Base-by-base conservation (phyloP, 1,140 invertebrate species). In the Drosophila kurseongensis region DNA sequence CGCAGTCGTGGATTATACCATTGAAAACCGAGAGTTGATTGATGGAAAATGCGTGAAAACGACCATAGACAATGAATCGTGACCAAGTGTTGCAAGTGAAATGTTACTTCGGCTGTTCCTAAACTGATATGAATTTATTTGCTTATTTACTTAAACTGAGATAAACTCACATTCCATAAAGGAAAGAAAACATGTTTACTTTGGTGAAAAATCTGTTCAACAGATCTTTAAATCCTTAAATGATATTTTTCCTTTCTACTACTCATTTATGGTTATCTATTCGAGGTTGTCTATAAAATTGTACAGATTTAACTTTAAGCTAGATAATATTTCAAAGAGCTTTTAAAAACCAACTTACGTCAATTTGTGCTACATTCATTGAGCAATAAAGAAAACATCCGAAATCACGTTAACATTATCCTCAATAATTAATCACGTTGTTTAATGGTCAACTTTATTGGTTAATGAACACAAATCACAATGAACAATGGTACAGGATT, bases 21-120 rank as follows among this genome's bases (percentile, higher is more conserved):
- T 71, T 71, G 67, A 71, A 71, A 72, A 72, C 16, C 66, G 52
- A 48, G 42, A 50, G 68, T 72, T 72, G 68, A 72, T 71, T 42
- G 68, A 71, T 72, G 68, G 66, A 71, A 71, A 71, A 71, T 71
- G 68, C 44, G 68, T 48, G 38, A 42, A 71, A 71, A 47, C 16
- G 16, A 10, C 7, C 23, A 59, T 13, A 18, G 16, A 63, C 40
- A 41, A 60, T 61, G 5, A 40, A 27, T 67, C 36, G 63, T 67
- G 56, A 61, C 16, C 27, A 27, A 47, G 16, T 47, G n/a, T n/a
- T 18, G 38, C 29, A n/a, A 14, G 45, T 51, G 23, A 60, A 66
- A 66, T 59, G 55, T 48, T n/a, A 8, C 7, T 48, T 29, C 0
- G 1, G 45, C 1, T n/a, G 23, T 48, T 48, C 45, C 29, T 38